phyloP scores from a whole-genome alignment of 2,113 vertebrate species.

The Okapia johnstoni region DNA sequence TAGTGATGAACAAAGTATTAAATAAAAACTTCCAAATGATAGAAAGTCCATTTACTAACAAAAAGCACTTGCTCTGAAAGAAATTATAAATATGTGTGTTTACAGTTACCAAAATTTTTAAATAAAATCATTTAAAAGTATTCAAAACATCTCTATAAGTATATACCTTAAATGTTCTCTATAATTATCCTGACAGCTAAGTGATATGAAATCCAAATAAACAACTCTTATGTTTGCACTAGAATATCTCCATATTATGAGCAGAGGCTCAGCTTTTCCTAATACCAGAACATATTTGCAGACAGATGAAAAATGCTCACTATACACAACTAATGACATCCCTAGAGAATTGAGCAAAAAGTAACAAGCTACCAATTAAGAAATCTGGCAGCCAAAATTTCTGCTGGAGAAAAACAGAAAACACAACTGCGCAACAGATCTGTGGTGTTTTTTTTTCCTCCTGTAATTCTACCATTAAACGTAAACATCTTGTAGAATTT shows the following conservation, averaged over 20 bases:
- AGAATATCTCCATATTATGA: neutral
- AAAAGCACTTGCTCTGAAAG: neutral
- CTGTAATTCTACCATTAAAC: neutral
- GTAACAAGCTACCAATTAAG: constrained; percentile 3
- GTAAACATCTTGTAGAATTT: neutral
- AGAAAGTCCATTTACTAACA: neutral
- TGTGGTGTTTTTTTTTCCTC: neutral
- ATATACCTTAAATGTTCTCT: neutral
- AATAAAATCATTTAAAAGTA: neutral
- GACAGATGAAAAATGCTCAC: neutral
- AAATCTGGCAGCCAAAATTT: neutral
- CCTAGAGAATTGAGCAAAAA: neutral
- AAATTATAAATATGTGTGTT: neutral
- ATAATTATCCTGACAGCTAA: neutral
- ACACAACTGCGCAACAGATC: neutral
- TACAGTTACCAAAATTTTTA: neutral
- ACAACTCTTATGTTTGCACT: neutral
- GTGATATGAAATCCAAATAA: constrained; percentile 33
- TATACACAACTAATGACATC: constrained; percentile 31
- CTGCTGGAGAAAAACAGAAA: neutral
- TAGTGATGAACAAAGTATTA: neutral
- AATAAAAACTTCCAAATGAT: neutral
- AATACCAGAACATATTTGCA: constrained; percentile 7
- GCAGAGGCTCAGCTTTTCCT: neutral
- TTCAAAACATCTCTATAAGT: neutral